Evolutionary conservation across 30 jellyfish, hydroid and myxozoan genomes (phyloP), one percentile per base, ranked within the genome.

Genomic region (Pseudorhiza aurosa): DNA sequence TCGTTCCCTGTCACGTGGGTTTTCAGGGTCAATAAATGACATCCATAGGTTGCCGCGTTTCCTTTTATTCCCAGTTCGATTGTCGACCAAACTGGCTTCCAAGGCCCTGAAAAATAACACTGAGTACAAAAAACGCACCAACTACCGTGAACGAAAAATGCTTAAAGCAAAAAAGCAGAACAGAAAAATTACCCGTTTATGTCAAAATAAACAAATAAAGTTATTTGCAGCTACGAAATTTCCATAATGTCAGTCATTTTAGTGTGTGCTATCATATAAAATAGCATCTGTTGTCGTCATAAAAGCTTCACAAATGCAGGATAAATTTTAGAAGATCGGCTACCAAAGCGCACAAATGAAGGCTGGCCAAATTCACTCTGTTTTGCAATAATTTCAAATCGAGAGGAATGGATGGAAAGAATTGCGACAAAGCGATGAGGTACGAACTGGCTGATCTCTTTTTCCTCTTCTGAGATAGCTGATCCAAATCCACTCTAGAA

Each of bases 51-150:
- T 71, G 1, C 95, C 95, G 12, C 95, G 95, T 25, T 83, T 83
- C 22, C 95, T 40, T 46, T 72, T 83, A 27, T 62, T 69, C n/a
- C 95, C 95, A 58, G 67, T 56, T 26, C 81, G 85, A 45, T 36
- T 63, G 62, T 83, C 95, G 11, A 55, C 82, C 68, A 83, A 51
- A 59, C 95, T 83, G 27, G 95, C 95, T 25, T 83, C 95, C 12
- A 83, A 59, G n/a, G 88, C 95, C 45, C 95, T 83, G 19, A 10
- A 47, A 22, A 21, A 46, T n/a, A 6, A 32, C 28, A 74, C 15
- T 2, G 24, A 0, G n/a, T 21, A 69, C 12, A 22, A 9, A 26
- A 46, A 69, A 1, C 44, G 0, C 15, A 37, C n/a, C 42, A 9
- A 28, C 28, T 30, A n/a, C 18, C 25, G 50, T 26, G n/a, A n/a